Percentiles rank a stretch among this genome's conserved stretches.
These are phyloP conservation scores for Danaus chrysippus DNA, from an alignment of 2,888 invertebrate genomes.

Conservation along the genomic window DNA sequence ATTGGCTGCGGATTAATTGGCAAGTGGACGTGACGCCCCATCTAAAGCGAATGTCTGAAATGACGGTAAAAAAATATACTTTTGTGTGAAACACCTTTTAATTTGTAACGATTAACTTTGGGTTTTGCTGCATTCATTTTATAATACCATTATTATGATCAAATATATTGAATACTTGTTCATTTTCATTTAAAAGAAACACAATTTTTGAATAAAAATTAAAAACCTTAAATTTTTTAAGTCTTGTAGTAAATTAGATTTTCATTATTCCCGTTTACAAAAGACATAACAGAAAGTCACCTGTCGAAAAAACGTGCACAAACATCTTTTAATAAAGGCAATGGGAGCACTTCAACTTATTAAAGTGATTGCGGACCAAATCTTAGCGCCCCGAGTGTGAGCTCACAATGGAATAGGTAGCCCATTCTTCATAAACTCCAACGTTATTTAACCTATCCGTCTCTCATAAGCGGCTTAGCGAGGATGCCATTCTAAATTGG, in stretches of 20 bases:
- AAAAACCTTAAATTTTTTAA: neutral
- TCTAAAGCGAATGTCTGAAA: slow-evolving; percentile 32
- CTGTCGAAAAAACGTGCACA: slow-evolving; percentile 40
- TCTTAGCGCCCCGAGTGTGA: slow-evolving; percentile 42
- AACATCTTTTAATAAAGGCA: slow-evolving; percentile 44
- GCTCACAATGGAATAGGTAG: slow-evolving; percentile 34
- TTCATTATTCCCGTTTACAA: slow-evolving; percentile 16
- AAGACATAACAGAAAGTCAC: slow-evolving; percentile 26
- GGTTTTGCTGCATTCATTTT: neutral
- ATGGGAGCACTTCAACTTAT: slow-evolving; percentile 55
- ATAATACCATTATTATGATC: neutral
- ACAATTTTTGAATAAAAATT: neutral
- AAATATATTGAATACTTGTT: neutral
- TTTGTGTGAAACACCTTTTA: slow-evolving; percentile 15
- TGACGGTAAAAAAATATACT: slow-evolving; percentile 27
- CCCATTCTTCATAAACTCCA: slow-evolving; percentile 30
- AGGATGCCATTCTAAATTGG: slow-evolving; percentile 23
- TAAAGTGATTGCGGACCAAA: slow-evolving; percentile 64
- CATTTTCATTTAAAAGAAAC: no score
- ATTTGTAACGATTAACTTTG: slow-evolving; percentile 7
- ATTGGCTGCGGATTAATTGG: slow-evolving; percentile 39
- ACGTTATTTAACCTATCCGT: slow-evolving; percentile 17
- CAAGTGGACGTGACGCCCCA: slow-evolving; percentile 40
- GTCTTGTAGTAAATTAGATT: slow-evolving; percentile 17
- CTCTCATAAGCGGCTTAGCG: slow-evolving; percentile 1